A percentile compares a stretch with the other conserved stretches of the same genome.
phyloP scores from a whole-genome alignment of 2,113 vertebrate species.

The Cromileptes altivelis region DNA sequence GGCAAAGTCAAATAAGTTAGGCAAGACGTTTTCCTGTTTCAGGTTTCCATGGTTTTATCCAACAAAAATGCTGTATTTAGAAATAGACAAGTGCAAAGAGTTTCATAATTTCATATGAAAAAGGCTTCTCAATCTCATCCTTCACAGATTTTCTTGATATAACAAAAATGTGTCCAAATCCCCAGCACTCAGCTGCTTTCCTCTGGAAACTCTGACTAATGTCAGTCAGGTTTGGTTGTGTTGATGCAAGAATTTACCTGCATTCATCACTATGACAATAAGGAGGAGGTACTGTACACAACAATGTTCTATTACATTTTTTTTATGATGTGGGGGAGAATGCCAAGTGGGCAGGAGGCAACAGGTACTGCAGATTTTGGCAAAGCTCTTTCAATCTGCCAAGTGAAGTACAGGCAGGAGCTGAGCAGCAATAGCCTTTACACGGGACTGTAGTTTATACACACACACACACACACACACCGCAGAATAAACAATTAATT shows the following conservation, averaged over 20 bases:
- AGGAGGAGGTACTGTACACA: not conserved
- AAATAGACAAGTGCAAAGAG: not conserved
- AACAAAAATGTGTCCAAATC: not conserved
- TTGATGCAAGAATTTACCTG: conserved; percentile 42
- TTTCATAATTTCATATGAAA: conserved; percentile 39
- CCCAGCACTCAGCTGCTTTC: not conserved
- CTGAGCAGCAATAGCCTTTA: not conserved
- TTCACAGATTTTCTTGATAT: not conserved
- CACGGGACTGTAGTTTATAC: not conserved
- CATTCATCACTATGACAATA: not conserved
- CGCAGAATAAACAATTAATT: too few species aligned
- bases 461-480: not conserved
- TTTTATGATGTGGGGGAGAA: not conserved
- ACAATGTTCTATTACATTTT: conserved; percentile 6
- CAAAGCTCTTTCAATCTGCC: not conserved
- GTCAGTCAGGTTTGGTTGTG: conserved; percentile 11
- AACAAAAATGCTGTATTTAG: not conserved
- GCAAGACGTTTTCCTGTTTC: not conserved
- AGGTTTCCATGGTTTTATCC: conserved; percentile 11
- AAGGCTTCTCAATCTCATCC: conserved; percentile 17
- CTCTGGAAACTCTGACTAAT: not conserved
- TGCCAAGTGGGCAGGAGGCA: conserved; percentile 46
- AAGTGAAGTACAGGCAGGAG: not conserved
- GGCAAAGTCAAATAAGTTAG: conserved; percentile 3
- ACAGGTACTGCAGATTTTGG: conserved; percentile 30